phyloP scores from a whole-genome alignment of 2,888 invertebrate genomes.

The Cataglyphis altisquamis region DNA sequence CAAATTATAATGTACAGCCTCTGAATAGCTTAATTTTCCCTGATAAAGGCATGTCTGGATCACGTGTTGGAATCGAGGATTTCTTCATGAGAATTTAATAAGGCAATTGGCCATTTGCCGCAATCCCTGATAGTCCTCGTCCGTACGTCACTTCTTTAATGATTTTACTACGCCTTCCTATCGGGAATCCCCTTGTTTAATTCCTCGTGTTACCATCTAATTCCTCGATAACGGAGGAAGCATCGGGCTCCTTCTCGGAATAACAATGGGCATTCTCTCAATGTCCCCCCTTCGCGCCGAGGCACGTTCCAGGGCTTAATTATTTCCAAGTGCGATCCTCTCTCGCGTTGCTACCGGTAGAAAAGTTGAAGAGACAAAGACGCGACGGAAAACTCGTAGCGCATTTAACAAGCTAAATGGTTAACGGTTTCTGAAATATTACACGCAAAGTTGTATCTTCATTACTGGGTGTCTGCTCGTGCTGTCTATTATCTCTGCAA shows the following conservation, averaged over 20 bases:
- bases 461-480: constrained; percentile 14
- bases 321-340: constrained; percentile 62
- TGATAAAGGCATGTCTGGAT: constrained; percentile 12
- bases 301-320: constrained; percentile 71
- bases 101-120: constrained; percentile 55
- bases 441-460: constrained; percentile 37
- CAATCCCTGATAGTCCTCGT: constrained; percentile 20
- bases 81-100: constrained; percentile 36
- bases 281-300: constrained; percentile 51
- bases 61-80: constrained; percentile 50
- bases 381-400: constrained; percentile 36
- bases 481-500: constrained; percentile 30
- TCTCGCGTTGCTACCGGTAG: constrained; percentile 45
- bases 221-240: constrained; percentile 73
- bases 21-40: neutral
- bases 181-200: constrained; percentile 66
- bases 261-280: constrained; percentile 67
- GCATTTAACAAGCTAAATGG: constrained; percentile 43
- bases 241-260: constrained; percentile 66
- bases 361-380: constrained; percentile 63
- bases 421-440: constrained; percentile 43
- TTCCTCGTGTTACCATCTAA: constrained; percentile 70
- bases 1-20: neutral
- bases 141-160: constrained; percentile 55
- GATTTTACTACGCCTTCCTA: constrained; percentile 64